Conservation (phyloP, 2,113 vertebrate genomes). For the Melanerpes formicivorus region DNA sequence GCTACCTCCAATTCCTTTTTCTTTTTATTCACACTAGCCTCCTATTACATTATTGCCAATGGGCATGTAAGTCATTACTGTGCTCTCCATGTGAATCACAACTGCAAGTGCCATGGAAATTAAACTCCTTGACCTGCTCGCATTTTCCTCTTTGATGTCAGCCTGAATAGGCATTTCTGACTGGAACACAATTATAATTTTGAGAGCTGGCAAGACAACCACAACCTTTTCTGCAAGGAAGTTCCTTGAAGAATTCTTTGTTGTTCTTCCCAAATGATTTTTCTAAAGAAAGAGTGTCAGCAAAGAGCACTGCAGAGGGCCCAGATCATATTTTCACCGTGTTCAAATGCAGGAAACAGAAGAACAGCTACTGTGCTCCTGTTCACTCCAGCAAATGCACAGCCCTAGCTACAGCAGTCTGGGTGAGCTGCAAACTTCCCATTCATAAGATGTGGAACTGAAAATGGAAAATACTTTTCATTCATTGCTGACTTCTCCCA, state of each 20-base stretch:
- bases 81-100: slow-evolving; percentile 58
- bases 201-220: slow-evolving; percentile 41
- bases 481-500: neutral
- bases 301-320: neutral
- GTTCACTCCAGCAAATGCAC: neutral
- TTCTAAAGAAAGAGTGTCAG: neutral
- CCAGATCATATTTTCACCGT: accelerated
- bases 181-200: slow-evolving; percentile 60
- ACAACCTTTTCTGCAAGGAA: slow-evolving; percentile 34
- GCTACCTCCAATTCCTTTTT: neutral
- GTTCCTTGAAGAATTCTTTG: neutral
- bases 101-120: slow-evolving; percentile 68
- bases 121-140: slow-evolving; percentile 69
- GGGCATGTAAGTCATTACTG: slow-evolving; percentile 69
- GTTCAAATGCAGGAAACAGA: neutral
- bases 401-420: too few relatives aligned
- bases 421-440: neutral
- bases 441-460: neutral
- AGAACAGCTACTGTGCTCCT: neutral
- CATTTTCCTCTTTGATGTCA: slow-evolving; percentile 69
- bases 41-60: slow-evolving; percentile 55
- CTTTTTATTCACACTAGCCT: slow-evolving; percentile 43
- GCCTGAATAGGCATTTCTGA: slow-evolving; percentile 71
- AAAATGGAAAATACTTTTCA: neutral
- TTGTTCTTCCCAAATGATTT: neutral